Conservation (phyloP, 2,888 invertebrate genomes). For the Eudasyphora cyanicolor region DNA sequence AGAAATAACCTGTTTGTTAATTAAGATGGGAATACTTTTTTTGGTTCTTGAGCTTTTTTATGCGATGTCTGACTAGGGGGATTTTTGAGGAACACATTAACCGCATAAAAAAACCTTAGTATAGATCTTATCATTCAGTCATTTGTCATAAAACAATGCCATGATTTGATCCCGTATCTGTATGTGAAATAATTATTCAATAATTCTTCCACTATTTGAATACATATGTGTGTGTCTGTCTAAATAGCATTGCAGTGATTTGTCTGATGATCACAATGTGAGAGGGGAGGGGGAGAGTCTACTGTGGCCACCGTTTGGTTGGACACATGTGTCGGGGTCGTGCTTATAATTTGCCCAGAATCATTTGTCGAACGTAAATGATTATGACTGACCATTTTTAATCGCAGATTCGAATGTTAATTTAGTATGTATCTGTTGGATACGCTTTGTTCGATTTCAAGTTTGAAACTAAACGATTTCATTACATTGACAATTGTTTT, state of each 20-base stretch:
- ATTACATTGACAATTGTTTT: no score
- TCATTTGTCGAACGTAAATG: neutral
- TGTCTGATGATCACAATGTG: neutral
- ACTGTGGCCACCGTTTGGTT: neutral
- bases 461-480: constrained; percentile 3
- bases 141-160: no score
- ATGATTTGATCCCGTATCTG: no score
- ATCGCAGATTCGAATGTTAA: neutral
- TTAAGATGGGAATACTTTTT: no score
- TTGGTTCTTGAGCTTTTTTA: no score
- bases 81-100: no score
- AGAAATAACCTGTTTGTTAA: no score
- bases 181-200: no score
- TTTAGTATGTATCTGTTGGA: neutral
- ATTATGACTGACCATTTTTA: neutral
- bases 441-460: neutral
- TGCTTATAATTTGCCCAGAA: neutral
- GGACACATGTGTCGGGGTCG: neutral
- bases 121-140: no score
- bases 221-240: neutral
- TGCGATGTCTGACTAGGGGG: no score
- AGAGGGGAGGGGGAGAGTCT: neutral
- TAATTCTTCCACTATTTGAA: neutral
- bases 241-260: neutral
- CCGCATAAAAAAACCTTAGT: no score